These are phyloP conservation scores for Alfaro cultratus DNA, from an alignment of 2,797 vertebrate genomes.

Conservation along the genomic window DNA sequence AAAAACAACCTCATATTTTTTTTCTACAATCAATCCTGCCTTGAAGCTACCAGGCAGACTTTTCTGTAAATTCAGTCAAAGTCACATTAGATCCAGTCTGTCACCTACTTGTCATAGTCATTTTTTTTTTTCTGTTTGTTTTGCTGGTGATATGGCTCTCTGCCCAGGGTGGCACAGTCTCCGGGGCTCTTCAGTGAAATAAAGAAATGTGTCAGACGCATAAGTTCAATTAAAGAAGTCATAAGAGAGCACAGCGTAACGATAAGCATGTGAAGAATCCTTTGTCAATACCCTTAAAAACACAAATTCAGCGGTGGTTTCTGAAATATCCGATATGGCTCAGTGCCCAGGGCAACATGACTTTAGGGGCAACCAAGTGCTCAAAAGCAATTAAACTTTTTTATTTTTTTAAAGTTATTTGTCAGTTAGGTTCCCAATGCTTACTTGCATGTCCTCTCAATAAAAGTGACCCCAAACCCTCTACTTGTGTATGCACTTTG, in stretches of 20 bases:
- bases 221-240: neutral
- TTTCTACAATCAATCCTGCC: constrained; percentile 66
- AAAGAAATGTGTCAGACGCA: neutral
- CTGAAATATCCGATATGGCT: neutral
- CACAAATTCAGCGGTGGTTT: neutral
- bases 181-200: neutral
- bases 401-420: neutral
- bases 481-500: neutral
- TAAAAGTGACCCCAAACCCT: neutral
- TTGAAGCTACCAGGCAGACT: constrained; percentile 41
- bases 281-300: neutral
- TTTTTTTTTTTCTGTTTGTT: neutral
- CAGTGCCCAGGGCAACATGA: neutral
- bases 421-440: neutral
- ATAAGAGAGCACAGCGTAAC: neutral
- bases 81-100: neutral
- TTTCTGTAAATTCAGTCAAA: constrained; percentile 1
- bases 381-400: neutral
- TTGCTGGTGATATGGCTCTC: neutral
- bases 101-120: neutral
- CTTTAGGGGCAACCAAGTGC: neutral
- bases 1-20: constrained; percentile 45
- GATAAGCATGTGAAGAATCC: neutral
- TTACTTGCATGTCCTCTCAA: neutral
- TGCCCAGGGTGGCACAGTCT: neutral